phyloP scores from a whole-genome alignment of 2,888 invertebrate genomes.

The Spatulosminthurus flaviceps region DNA sequence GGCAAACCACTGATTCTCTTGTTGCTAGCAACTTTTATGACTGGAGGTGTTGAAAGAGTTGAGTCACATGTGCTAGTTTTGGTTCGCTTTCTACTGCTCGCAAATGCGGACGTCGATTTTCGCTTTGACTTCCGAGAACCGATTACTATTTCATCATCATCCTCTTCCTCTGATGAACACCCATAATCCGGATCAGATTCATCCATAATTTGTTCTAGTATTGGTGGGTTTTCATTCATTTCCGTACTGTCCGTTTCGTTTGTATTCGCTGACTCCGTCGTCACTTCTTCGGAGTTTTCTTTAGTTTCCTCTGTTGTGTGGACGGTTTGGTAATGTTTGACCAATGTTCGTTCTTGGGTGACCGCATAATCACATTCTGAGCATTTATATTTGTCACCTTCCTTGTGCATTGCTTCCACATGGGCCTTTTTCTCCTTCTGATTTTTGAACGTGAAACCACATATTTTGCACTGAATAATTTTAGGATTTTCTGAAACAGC shows the following conservation, averaged over 20 bases:
- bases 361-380: background rate
- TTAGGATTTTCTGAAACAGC: background rate
- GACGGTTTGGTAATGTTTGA: background rate
- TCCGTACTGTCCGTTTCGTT: too few relatives aligned
- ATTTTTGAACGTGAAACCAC: background rate
- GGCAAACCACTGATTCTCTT: background rate
- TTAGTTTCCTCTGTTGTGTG: background rate
- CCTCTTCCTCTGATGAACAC: background rate
- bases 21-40: conserved; percentile 21
- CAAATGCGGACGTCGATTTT: too few relatives aligned
- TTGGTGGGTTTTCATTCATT: too few relatives aligned
- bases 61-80: background rate
- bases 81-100: too few relatives aligned
- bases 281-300: background rate
- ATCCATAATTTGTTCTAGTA: background rate
- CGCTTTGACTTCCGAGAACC: background rate
- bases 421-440: background rate
- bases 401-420: background rate
- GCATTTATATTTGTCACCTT: background rate
- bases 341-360: background rate
- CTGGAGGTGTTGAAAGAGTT: background rate
- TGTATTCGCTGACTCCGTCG: background rate
- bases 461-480: background rate
- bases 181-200: conserved; percentile 1
- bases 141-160: background rate